Percentiles rank a stretch among this genome's conserved stretches.
Conservation (phyloP, 1,140 invertebrate genomes). For the Drosophila mauritiana region DNA sequence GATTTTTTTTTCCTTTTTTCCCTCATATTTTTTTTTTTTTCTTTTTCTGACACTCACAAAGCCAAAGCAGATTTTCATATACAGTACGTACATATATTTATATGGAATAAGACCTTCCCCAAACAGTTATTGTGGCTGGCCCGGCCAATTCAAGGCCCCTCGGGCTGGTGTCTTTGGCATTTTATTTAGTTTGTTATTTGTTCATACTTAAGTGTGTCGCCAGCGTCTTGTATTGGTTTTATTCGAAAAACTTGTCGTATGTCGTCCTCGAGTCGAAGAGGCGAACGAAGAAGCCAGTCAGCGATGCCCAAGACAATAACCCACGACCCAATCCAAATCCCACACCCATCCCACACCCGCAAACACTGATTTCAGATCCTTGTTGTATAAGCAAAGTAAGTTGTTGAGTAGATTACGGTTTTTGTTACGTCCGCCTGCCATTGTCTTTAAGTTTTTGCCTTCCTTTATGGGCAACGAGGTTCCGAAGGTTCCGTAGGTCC, state of each 20-base stretch:
- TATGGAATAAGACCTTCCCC: slow-evolving; percentile 28
- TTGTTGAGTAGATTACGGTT: slow-evolving; percentile 80
- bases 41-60: slow-evolving; percentile 6
- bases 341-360: slow-evolving; percentile 9
- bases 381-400: slow-evolving; percentile 65
- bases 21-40: too few relatives aligned
- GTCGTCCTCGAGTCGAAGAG: slow-evolving; percentile 73
- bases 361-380: slow-evolving; percentile 29
- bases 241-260: slow-evolving; percentile 79
- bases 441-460: slow-evolving; percentile 13
- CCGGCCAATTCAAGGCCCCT: slow-evolving; percentile 52
- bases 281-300: slow-evolving; percentile 35
- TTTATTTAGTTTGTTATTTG: slow-evolving; percentile 83
- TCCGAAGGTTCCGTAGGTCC: slow-evolving; percentile 44
- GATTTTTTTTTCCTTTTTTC: slow-evolving; percentile 39
- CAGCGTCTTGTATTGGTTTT: slow-evolving; percentile 74
- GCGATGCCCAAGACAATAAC: slow-evolving; percentile 76
- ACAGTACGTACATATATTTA: slow-evolving; percentile 37
- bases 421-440: slow-evolving; percentile 61
- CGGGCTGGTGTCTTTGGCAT: slow-evolving; percentile 65
- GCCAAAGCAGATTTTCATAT: slow-evolving; percentile 76
- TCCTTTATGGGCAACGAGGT: slow-evolving; percentile 58
- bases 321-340: slow-evolving; percentile 15
- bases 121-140: slow-evolving; percentile 63
- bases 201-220: slow-evolving; percentile 81